These are phyloP conservation scores for Acronicta psi DNA, from an alignment of 2,888 invertebrate genomes.

Conservation along the genomic window DNA sequence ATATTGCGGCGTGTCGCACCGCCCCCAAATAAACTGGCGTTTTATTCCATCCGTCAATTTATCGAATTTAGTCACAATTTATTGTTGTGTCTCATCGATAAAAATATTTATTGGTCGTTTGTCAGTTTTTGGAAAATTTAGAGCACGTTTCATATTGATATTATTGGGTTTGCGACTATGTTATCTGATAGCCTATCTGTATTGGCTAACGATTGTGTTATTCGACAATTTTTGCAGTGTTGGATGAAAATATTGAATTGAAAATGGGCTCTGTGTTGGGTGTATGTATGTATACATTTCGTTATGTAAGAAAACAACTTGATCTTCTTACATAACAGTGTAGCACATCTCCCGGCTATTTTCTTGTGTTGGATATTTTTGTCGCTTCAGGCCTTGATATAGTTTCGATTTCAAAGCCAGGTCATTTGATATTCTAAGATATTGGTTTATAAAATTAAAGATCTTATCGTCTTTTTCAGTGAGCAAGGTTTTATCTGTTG, in stretches of 20 bases:
- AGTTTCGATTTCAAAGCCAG: slow-evolving; percentile 31
- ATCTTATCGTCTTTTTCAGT: slow-evolving; percentile 9
- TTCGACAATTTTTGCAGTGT: slow-evolving; percentile 6
- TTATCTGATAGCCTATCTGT: slow-evolving; percentile 48
- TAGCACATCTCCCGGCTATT: slow-evolving; percentile 9
- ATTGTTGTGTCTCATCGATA: slow-evolving; percentile 61
- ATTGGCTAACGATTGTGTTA: slow-evolving; percentile 20
- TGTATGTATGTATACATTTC: too few relatives aligned
- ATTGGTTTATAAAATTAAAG: slow-evolving; percentile 38
- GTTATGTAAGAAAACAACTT: slow-evolving; percentile 4
- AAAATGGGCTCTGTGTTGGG: too few relatives aligned
- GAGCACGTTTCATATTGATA: slow-evolving; percentile 51
- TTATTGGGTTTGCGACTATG: slow-evolving; percentile 33
- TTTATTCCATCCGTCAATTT: slow-evolving; percentile 62
- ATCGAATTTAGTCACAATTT: slow-evolving; percentile 64
- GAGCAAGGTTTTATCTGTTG: slow-evolving; percentile 8
- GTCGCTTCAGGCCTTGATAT: slow-evolving; percentile 12
- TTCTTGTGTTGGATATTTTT: slow-evolving; percentile 9
- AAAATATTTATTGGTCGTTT: slow-evolving; percentile 63
- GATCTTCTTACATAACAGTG: slow-evolving; percentile 25
- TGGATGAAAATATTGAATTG: not conserved
- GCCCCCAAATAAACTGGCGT: slow-evolving; percentile 41
- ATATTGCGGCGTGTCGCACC: slow-evolving; percentile 49
- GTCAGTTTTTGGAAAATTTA: slow-evolving; percentile 56
- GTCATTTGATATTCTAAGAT: slow-evolving; percentile 25